Evolutionary conservation across 2,888 invertebrate genomes (phyloP).

Genomic region (Volucella zonaria): DNA sequence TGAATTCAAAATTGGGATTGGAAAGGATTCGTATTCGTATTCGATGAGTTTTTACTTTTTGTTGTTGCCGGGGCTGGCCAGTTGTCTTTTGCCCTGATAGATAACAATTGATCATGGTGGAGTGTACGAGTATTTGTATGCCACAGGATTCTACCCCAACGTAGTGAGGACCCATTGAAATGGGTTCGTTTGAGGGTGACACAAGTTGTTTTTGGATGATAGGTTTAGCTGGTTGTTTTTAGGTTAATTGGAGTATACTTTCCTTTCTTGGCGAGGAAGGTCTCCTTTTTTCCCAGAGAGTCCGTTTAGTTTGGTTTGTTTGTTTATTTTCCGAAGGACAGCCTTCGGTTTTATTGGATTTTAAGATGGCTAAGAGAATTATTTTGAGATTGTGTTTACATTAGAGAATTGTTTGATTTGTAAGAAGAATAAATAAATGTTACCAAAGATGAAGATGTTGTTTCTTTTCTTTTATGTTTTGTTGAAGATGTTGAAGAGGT

Average conservation of each 20-base stretch:
- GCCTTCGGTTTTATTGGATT: constrained; percentile 30
- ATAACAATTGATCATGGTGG: constrained; percentile 54
- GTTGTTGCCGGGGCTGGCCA: constrained; percentile 8
- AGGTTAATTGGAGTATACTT: constrained; percentile 56
- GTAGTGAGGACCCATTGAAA: constrained; percentile 3
- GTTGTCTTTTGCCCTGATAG: constrained; percentile 19
- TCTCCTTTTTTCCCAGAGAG: neutral
- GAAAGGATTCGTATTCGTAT: neutral
- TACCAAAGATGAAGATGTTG: constrained; percentile 30
- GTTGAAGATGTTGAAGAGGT: too few relatives aligned
- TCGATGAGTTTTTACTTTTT: constrained; percentile 5
- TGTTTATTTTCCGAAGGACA: constrained; percentile 43
- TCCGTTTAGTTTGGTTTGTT: constrained; percentile 39
- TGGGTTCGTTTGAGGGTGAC: constrained; percentile 17
- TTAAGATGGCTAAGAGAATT: neutral
- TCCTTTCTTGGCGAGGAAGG: neutral
- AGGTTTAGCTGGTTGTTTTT: constrained; percentile 54
- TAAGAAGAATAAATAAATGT: constrained; percentile 14
- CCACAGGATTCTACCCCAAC: constrained; percentile 38
- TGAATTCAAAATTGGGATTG: constrained; percentile 68
- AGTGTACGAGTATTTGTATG: constrained; percentile 14
- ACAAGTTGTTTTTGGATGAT: constrained; percentile 60
- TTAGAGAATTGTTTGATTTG: constrained; percentile 15
- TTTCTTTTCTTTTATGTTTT: neutral
- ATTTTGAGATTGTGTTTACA: constrained; percentile 24